phyloP scores from a whole-genome alignment of 2,797 vertebrate genomes.

The Bradypodion pumilum region DNA sequence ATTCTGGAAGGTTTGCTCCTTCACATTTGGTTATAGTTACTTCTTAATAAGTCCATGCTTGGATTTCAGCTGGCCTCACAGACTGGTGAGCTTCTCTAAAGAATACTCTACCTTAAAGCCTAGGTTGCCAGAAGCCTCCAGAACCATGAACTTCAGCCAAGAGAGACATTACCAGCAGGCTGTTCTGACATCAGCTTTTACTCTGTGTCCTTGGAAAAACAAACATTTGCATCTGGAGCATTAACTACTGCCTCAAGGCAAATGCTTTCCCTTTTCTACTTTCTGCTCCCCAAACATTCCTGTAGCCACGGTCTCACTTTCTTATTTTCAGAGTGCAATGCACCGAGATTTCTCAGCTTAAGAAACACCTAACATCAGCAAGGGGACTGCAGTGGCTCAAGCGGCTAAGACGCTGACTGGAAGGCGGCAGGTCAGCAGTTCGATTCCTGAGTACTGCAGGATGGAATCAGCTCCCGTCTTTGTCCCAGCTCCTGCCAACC shows the following conservation, averaged over 20 bases:
- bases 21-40: neutral
- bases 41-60: neutral
- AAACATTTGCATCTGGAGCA: neutral
- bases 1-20: neutral
- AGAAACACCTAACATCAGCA: neutral
- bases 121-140: neutral
- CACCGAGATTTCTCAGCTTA: neutral
- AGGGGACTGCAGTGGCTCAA: too few relatives aligned
- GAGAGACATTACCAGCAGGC: neutral
- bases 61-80: neutral
- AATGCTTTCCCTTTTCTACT: too few relatives aligned
- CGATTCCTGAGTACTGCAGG: too few relatives aligned
- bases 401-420: too few relatives aligned
- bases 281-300: neutral
- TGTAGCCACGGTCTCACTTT: neutral
- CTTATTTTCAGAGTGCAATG: neutral
- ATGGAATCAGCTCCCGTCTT: too few relatives aligned
- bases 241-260: neutral
- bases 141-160: neutral
- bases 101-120: neutral
- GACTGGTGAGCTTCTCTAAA: neutral
- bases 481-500: too few relatives aligned
- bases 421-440: too few relatives aligned
- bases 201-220: slow-evolving; percentile 1
- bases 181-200: neutral